phyloP scores from a whole-genome alignment of 2,113 vertebrate genomes.

The Pseudonaja textilis region DNA sequence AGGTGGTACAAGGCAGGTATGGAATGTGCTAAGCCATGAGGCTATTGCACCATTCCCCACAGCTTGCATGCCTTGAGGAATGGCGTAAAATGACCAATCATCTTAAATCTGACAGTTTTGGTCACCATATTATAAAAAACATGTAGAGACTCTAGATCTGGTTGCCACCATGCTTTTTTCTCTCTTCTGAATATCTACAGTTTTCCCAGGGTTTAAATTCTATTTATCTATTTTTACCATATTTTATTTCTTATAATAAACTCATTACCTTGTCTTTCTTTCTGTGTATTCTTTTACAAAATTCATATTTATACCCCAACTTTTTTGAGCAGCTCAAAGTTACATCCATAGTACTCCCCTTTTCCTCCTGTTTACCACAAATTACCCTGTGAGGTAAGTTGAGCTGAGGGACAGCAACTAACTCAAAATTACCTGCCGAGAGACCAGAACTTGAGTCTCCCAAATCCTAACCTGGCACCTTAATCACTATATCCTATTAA shows the following conservation, averaged over 20 bases:
- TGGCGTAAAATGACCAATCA: not conserved
- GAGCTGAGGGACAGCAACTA: not conserved
- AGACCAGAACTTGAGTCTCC: not conserved
- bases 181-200: not conserved
- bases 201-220: not conserved
- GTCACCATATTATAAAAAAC: not conserved
- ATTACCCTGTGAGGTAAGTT: not conserved
- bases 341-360: not conserved
- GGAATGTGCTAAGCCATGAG: not conserved
- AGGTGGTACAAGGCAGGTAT: not conserved
- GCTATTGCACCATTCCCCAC: not conserved
- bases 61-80: not conserved
- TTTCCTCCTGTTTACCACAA: not conserved
- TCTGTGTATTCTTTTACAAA: not conserved
- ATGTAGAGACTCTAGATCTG: not conserved
- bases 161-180: not conserved
- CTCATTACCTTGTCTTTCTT: not conserved
- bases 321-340: not conserved
- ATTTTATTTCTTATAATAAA: not conserved
- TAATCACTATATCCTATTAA: not conserved
- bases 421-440: not conserved
- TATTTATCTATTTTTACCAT: not conserved
- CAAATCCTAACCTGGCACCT: not conserved
- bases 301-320: not conserved
- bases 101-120: not conserved